These are phyloP conservation scores for Scaptodrosophila latifasciaeformis DNA, from an alignment of 2,888 invertebrate genomes.

Conservation along the genomic window DNA sequence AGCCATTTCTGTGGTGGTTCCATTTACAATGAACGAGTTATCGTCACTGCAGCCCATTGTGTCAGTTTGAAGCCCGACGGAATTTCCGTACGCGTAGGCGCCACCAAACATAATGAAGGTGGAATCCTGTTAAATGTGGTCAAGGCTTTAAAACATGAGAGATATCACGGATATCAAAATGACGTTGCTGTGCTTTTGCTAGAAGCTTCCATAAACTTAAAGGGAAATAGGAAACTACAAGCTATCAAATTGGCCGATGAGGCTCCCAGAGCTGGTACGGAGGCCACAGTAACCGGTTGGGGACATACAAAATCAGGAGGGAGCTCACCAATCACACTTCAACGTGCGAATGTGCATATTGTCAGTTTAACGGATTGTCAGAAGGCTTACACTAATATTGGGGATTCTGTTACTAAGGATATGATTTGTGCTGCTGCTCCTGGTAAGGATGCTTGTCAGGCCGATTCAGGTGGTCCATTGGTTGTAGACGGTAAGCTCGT, in stretches of 20 bases:
- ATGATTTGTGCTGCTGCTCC: slow-evolving; percentile 30
- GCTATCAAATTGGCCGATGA: no score
- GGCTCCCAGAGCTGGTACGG: no score
- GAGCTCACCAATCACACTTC: no score
- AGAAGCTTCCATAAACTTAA: no score
- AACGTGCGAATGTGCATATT: no score
- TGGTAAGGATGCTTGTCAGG: slow-evolving; percentile 37
- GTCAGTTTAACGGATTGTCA: no score
- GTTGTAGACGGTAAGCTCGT: slow-evolving; percentile 15
- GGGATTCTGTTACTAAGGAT: no score
- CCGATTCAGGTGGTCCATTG: slow-evolving; percentile 34
- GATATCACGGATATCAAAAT: slow-evolving; percentile 74
- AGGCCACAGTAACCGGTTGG: no score
- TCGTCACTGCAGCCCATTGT: slow-evolving; percentile 78
- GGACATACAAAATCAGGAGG: no score
- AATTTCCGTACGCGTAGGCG: slow-evolving; percentile 76
- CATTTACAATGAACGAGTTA: slow-evolving; percentile 73
- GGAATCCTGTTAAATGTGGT: slow-evolving; percentile 30
- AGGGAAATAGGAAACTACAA: no score
- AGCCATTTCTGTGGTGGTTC: slow-evolving; percentile 77
- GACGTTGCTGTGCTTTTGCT: slow-evolving; percentile 78
- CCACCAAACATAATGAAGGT: slow-evolving; percentile 68
- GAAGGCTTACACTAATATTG: no score
- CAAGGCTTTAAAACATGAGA: slow-evolving; percentile 66
- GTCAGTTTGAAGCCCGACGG: slow-evolving; percentile 34